Evolutionary conservation across 2,797 vertebrate genomes (phyloP).

Genomic region (Yasuhikotakia modesta): DNA sequence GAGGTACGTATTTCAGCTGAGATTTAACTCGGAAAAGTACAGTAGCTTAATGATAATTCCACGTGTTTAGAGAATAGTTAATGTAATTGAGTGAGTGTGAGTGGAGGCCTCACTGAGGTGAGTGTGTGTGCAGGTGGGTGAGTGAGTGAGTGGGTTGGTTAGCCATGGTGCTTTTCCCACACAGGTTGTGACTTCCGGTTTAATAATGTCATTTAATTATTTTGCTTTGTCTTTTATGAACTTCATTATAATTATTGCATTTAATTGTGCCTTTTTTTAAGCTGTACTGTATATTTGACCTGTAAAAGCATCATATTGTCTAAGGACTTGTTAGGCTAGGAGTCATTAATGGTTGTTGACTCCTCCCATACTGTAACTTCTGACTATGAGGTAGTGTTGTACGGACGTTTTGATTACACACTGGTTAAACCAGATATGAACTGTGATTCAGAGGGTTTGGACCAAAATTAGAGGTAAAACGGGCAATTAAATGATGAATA

Average conservation of each 20-base stretch:
- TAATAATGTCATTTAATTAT: conserved; percentile 17
- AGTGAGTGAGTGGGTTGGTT: conserved; percentile 5
- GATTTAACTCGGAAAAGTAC: conserved; percentile 4
- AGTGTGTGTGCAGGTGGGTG: background rate
- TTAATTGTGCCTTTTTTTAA: background rate
- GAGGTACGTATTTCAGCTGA: conserved; percentile 22
- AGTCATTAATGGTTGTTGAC: too few species aligned
- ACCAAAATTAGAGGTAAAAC: background rate
- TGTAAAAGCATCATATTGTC: too few species aligned
- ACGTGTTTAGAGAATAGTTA: conserved; percentile 14
- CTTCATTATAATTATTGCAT: background rate
- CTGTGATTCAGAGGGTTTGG: background rate
- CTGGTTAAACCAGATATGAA: background rate
- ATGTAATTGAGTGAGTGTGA: conserved; percentile 17
- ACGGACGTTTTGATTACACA: background rate
- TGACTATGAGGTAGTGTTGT: too few species aligned
- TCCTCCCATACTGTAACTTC: too few species aligned
- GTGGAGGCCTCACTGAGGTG: background rate
- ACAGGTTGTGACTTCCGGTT: background rate
- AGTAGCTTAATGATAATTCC: background rate
- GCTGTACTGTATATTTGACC: background rate
- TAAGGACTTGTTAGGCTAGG: too few species aligned
- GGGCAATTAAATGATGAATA: background rate
- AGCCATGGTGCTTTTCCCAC: conserved; percentile 9
- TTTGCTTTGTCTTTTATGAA: background rate